Evolutionary conservation across 2,113 vertebrate genomes (phyloP).

Genomic region (Numenius arquata): DNA sequence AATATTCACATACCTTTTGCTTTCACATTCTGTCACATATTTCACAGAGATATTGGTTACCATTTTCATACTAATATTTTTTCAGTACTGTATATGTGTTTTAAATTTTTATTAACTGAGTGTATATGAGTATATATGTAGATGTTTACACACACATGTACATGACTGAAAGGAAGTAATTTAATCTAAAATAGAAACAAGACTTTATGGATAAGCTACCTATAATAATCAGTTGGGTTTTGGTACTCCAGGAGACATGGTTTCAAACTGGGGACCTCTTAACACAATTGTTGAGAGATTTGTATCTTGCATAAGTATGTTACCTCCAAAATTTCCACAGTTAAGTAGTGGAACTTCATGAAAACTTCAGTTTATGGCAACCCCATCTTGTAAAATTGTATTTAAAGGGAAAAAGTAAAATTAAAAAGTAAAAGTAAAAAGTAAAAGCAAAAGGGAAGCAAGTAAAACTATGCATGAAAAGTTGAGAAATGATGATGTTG

Average conservation of each 20-base stretch:
- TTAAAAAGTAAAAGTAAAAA: background rate
- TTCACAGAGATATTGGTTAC: background rate
- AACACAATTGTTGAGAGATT: background rate
- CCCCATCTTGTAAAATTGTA: background rate
- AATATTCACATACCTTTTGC: background rate
- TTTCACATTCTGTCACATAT: background rate
- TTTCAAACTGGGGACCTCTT: background rate
- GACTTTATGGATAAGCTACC: background rate
- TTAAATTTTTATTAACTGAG: background rate
- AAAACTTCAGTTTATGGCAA: background rate
- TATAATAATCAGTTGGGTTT: background rate
- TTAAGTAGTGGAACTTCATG: background rate
- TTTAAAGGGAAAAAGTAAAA: too few species aligned
- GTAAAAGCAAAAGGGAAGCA: background rate
- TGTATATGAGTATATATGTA: background rate
- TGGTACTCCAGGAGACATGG: background rate
- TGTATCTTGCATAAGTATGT: background rate
- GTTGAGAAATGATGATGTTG: background rate
- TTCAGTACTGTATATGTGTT: background rate
- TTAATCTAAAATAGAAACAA: background rate
- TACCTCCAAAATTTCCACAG: background rate
- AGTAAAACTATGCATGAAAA: background rate
- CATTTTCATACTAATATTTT: background rate
- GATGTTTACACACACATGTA: background rate
- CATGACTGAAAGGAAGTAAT: background rate